Evolutionary conservation across 2,888 invertebrate species (phyloP), one percentile per base, ranked within the genome.

Genomic region (Adineta ricciae): DNA sequence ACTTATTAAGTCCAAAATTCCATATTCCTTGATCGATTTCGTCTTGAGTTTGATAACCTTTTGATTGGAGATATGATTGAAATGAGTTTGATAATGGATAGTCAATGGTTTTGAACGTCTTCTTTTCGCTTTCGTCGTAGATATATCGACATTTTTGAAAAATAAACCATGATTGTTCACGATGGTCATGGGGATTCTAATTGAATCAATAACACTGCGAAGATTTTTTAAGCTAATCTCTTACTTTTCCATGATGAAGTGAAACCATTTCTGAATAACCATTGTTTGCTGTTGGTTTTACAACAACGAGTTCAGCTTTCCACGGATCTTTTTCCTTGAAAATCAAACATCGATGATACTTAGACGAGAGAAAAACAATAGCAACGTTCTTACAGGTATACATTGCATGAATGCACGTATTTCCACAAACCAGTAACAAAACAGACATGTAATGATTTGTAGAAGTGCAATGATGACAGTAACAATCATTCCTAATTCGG

Each of bases 71-170:
- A 86, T 90, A 90, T n/a, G 87, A 87, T 24, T 87, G 85, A 9
- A 90, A 86, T 7, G 88, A 87, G 86, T 88, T 87, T 83, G 94
- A 92, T 8, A 94, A 93, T 0, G 98, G 98, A 91, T 97, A 97
- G 87, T 94, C 93, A 46, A 97, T 91, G 0, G 94, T 94, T 86
- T 93, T 91, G 90, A 99, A 99, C 83, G 91, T 91, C 88, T 94
- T 94, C 87, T 94, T 94, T 21, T 95, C 93, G 87, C 93, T 93
- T 16, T 87, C 87, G 89, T 95, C 94, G 93, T 95, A 98, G 72
- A 95, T 91, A 91, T 98, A 99, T 90, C 97, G 96, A 9, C 96
- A 95, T 91, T 99, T 97, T 93, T 99, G 99, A 90, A 99, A 99
- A 88, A 94, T 93, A 89, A 99, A 96, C 95, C 95, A 99, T 52